Percentiles rank a stretch among this genome's conserved stretches.
phyloP scores from a whole-genome alignment of 2,797 vertebrate genomes.

The Phalanger gymnotis region DNA sequence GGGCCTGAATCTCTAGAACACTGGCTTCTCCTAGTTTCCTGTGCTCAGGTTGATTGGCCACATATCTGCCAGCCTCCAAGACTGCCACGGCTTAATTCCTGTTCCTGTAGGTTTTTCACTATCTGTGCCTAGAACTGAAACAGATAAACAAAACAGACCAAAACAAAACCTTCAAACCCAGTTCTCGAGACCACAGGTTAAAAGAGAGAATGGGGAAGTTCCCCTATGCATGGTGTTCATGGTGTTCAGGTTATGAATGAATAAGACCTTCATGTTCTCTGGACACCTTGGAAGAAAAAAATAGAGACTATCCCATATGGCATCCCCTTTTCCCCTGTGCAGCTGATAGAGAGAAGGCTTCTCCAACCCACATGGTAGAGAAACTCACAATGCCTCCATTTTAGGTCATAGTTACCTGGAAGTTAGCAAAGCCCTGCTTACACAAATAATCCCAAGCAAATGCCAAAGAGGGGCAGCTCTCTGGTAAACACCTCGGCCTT shows the following conservation, averaged over 20 bases:
- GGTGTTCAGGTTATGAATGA: neutral
- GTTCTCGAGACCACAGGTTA: neutral
- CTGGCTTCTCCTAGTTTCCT: neutral
- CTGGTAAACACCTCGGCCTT: neutral
- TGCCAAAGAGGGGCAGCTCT: neutral
- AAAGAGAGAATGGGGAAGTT: neutral
- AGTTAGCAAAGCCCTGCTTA: neutral
- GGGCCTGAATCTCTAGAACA: neutral
- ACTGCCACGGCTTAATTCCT: neutral
- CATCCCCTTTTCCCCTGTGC: neutral
- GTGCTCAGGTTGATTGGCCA: too few relatives aligned
- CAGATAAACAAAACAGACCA: neutral
- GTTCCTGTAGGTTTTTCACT: neutral
- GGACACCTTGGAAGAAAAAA: neutral
- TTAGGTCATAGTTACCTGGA: neutral
- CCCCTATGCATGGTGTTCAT: neutral
- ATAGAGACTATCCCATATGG: neutral
- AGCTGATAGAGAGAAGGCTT: neutral
- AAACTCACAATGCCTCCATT: neutral
- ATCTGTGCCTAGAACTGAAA: neutral
- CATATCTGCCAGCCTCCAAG: neutral
- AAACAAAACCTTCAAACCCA: neutral
- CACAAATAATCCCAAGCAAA: neutral
- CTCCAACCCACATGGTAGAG: neutral
- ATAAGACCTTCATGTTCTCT: neutral